phyloP scores from a whole-genome alignment of 2,888 invertebrate species.

The Blera fallax region DNA sequence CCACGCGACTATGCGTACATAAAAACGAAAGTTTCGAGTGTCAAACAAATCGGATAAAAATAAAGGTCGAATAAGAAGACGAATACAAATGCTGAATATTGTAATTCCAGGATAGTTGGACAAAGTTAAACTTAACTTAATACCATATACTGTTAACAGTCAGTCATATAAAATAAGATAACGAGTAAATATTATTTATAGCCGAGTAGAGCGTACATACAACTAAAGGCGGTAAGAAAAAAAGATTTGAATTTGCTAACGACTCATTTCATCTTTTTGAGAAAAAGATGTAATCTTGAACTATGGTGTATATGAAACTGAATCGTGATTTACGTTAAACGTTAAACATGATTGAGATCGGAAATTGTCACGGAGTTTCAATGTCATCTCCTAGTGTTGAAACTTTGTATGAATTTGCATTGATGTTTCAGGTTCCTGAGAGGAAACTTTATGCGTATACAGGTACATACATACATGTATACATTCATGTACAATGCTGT shows the following conservation, averaged over 20 bases:
- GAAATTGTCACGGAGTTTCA: not conserved
- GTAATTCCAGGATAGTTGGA: not conserved
- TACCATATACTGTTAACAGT: too few species aligned
- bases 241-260: not conserved
- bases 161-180: not conserved
- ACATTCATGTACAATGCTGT: too few species aligned
- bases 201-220: not conserved
- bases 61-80: not conserved
- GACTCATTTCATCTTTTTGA: not conserved
- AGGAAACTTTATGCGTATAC: too few species aligned
- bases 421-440: too few species aligned
- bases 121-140: too few species aligned
- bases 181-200: not conserved
- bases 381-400: not conserved
- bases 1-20: not conserved
- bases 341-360: not conserved
- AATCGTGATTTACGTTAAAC: not conserved
- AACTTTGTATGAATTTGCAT: not conserved
- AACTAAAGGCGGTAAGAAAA: not conserved
- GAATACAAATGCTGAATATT: not conserved
- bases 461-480: too few species aligned
- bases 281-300: not conserved
- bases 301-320: not conserved
- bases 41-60: not conserved
- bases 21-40: not conserved